Conservation (phyloP, 2,113 vertebrate genomes). For the Mormoops blainvillei region DNA sequence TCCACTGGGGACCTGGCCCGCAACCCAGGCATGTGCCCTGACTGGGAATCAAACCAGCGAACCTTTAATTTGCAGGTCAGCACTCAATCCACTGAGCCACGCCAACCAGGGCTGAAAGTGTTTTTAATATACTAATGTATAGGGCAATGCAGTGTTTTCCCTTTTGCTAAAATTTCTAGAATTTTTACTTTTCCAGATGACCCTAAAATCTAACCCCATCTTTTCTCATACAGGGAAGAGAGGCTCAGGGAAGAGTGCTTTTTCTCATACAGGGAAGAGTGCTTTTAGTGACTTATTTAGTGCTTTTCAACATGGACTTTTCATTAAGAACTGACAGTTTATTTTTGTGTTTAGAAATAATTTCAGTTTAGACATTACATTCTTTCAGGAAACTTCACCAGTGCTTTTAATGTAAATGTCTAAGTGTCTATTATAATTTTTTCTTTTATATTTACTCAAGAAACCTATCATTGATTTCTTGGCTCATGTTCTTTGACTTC, state of each 20-base stretch:
- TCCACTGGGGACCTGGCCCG: too few species aligned
- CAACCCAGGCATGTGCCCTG: too few species aligned
- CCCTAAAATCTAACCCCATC: not conserved
- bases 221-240: not conserved
- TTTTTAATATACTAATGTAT: not conserved
- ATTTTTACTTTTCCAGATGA: not conserved
- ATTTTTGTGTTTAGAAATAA: constrained; percentile 28
- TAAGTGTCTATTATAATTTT: not conserved
- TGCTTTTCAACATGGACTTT: not conserved
- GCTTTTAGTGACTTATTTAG: not conserved
- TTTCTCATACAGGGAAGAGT: not conserved
- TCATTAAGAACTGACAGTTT: not conserved
- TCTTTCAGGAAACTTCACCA: not conserved
- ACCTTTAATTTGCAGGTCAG: too few species aligned
- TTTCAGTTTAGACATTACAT: not conserved
- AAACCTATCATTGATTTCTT: not conserved
- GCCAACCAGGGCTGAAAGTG: too few species aligned
- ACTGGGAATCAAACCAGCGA: too few species aligned
- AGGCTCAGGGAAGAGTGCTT: not conserved
- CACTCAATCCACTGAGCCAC: too few species aligned
- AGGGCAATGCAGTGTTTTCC: not conserved
- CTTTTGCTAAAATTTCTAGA: not conserved
- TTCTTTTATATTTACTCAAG: not conserved
- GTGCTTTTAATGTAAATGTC: not conserved
- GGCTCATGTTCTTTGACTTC: not conserved